phyloP scores from a whole-genome alignment of 2,797 vertebrate species.

The Enteromius anoplus region DNA sequence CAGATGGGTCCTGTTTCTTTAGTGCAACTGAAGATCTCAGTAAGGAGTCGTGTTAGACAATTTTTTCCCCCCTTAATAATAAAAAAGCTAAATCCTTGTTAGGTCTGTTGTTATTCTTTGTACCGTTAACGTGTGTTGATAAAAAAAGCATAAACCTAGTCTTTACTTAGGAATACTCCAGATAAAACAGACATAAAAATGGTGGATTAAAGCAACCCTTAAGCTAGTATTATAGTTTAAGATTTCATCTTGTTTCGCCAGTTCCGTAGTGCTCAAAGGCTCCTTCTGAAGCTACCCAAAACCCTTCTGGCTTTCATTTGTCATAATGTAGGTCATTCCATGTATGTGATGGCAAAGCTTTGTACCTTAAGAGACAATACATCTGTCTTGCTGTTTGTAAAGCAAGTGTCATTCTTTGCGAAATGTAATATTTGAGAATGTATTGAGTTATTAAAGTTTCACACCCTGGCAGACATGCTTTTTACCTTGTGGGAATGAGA shows the following conservation, averaged over 20 bases:
- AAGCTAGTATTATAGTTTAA: conserved; percentile 5
- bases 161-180: neutral
- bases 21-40: neutral
- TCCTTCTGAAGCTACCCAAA: neutral
- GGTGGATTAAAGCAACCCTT: neutral
- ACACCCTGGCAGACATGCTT: neutral
- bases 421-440: neutral
- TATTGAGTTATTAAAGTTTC: neutral
- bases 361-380: neutral
- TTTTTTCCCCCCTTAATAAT: neutral
- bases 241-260: conserved; percentile 5
- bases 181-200: neutral
- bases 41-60: neutral
- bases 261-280: neutral
- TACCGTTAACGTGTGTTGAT: neutral
- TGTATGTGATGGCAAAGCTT: conserved; percentile 11
- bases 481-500: neutral
- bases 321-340: neutral
- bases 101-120: neutral
- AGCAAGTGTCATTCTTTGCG: neutral
- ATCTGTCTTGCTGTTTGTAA: neutral
- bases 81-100: neutral
- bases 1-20: neutral
- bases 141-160: neutral
- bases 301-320: neutral